Base-by-base conservation (phyloP, 2,797 vertebrate genomes). In the Pampus argenteus region DNA sequence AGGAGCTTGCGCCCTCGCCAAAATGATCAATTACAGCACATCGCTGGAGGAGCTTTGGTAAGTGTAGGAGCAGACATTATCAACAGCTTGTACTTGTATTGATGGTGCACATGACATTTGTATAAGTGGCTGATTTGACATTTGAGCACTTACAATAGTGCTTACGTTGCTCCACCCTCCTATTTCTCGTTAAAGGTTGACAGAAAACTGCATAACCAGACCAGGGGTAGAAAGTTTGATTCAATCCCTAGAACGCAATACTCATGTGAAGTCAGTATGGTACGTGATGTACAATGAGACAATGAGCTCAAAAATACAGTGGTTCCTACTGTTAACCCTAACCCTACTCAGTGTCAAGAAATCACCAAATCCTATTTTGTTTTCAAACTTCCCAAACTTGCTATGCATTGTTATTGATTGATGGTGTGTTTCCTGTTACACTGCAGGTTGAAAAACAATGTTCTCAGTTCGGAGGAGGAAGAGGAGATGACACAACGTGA, bases 11-110 rank as follows among this genome's bases (percentile, higher is more conserved):
- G 95, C 95, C 29, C 84, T 97, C 11, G 95, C 95, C 5, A 82
- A 82, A 49, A 85, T 97, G 48, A 75, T 97, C 81, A 92, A 91
- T 77, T 95, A 86, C 62, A 94, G 89, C 26, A 17, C 78, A 3
- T 87, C 90, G 0, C 87, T 97, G 56, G 78, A 93, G 50, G 94
- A 95, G 11, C 88, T 97, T 48, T 97, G 96, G 96, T 97, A 82
- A 90, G 92, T 71, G 52, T 57, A 34, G 20, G 7, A 54, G 8
- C 5, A 38, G 15, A 49, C 2, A 38, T 56, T 23, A 28, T n/a
- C 40, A 52, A 20, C 20, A 60, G 54, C 22, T 55, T 62, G 2
- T 40, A 40, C 22, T 22, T 23, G 14, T 22, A 40, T 22, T 45
- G 14, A 28, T n/a, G 28, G 56, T 56, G 22, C 5, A 50, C 31